Evolutionary conservation across 2,113 vertebrate genomes (phyloP), one percentile per base, ranked within the genome.

Genomic region (Galbula dea): DNA sequence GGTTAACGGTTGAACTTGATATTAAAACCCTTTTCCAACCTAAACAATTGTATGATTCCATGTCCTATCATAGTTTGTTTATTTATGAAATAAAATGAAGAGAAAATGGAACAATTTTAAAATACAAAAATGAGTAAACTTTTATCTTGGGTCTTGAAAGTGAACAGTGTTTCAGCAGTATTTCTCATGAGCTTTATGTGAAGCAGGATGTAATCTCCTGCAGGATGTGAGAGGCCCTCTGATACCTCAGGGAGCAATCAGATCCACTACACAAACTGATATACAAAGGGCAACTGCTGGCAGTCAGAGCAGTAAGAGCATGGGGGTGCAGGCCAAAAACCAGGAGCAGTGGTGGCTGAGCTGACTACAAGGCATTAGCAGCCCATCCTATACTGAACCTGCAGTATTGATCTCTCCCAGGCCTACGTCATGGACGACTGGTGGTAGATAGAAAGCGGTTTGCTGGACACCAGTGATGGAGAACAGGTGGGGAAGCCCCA

Each of bases 181-280:
- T 49, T 86, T 86, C 65, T 75, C 30, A 13, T 1, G 2, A 67
- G 73, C n/a, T 69, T 39, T 41, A 32, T 7, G 12, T 55, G 79
- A 55, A 46, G 75, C 17, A 27, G 48, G 20, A 68, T 63, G 7
- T 63, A 20, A 75, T 32, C 67, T n/a, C n/a, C n/a, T 83, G 29
- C 29, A 0, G 0, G 13, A 7, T 41, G 37, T 6, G 15, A 75
- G 79, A 54, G 48, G 29, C 52, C 46, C 32, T 48, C 49, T 12
- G 20, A 8, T 79, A 37, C 7, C 66, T 65, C 39, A 6, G 54
- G 46, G 37, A 69, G 48, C 65, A 30, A 54, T 62, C 57, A 57
- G 51, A 62, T 63, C 62, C 66, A 2, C 41, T 17, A 4, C 43
- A 12, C 52, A 71, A 36, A 6, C 29, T 43, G 21, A 54, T 37